These are phyloP conservation scores for Esox lucius DNA, from an alignment of 2,797 vertebrate species.

Conservation along the genomic window DNA sequence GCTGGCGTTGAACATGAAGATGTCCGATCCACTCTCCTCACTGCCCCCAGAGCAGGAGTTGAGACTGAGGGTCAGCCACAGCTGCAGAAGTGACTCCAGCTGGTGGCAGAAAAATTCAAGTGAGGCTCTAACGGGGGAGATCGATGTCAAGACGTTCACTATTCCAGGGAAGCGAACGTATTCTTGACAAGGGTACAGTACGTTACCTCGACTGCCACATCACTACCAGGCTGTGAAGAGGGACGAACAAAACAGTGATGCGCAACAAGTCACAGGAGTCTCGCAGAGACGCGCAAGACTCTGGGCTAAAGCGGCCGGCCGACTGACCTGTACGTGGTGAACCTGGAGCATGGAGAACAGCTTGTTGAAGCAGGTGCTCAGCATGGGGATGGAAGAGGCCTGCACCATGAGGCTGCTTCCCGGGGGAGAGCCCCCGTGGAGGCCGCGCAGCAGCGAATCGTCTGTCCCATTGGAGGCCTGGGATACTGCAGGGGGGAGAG, in stretches of 20 bases:
- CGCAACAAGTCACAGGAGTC: background rate
- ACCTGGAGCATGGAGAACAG: slow-evolving; percentile 98
- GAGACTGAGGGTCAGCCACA: slow-evolving; percentile 97
- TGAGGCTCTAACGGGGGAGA: background rate
- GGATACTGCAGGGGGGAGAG: slow-evolving; percentile 72
- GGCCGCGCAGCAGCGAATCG: slow-evolving; percentile 89
- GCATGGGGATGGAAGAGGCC: slow-evolving; percentile 92
- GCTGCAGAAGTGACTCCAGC: slow-evolving; percentile 95
- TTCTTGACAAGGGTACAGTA: background rate
- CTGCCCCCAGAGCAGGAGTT: slow-evolving; percentile 86
- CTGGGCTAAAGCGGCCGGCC: background rate
- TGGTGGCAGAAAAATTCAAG: slow-evolving; percentile 57
- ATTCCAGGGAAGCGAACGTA: background rate
- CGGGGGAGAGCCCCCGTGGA: slow-evolving; percentile 82
- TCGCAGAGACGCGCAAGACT: background rate
- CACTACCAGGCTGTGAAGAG: slow-evolving; percentile 6
- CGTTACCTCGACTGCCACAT: slow-evolving; percentile 17
- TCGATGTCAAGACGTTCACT: slow-evolving; percentile 8
- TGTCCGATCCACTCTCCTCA: slow-evolving; percentile 90
- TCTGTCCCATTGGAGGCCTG: slow-evolving; percentile 92
- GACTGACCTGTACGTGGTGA: slow-evolving; percentile 93
- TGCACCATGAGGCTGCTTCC: slow-evolving; percentile 81
- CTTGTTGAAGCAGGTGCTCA: slow-evolving; percentile 97
- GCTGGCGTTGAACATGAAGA: slow-evolving; percentile 95
- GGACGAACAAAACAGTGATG: background rate